Percentiles rank a stretch among this genome's conserved stretches.
phyloP scores from a whole-genome alignment of 2,797 vertebrate genomes.

The Brachyalestes nurse region DNA sequence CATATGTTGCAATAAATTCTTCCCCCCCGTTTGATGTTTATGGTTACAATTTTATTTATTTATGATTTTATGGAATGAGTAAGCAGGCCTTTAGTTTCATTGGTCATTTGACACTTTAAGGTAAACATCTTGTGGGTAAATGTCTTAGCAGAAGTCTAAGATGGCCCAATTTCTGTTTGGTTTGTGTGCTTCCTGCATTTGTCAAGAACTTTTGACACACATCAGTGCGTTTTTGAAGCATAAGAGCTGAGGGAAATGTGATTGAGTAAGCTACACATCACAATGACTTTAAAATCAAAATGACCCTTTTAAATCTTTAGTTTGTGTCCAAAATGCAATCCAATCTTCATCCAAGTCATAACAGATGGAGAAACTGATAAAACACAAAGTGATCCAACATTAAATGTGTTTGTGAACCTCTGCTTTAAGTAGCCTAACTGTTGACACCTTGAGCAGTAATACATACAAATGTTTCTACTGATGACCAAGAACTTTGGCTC shows the following conservation, averaged over 20 bases:
- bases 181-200: neutral
- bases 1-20: slow-evolving; percentile 67
- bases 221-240: neutral
- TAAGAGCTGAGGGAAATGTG: neutral
- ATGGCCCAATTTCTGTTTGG: neutral
- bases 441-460: no score
- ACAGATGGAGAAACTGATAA: no score
- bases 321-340: no score
- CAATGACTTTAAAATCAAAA: neutral
- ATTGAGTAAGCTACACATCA: neutral
- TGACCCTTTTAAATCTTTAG: no score
- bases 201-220: neutral
- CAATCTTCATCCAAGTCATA: no score
- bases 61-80: neutral
- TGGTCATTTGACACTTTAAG: neutral
- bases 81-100: neutral
- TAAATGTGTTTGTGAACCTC: no score
- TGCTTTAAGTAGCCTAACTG: no score
- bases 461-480: no score
- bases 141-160: neutral
- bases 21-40: slow-evolving; percentile 20
- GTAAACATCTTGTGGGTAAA: neutral
- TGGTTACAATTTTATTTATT: neutral
- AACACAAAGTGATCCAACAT: no score
- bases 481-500: no score